A percentile compares a stretch with the other conserved stretches of the same genome.
These are phyloP conservation scores for Congeria kusceri DNA, from an alignment of 2,888 invertebrate species.

Conservation along the genomic window DNA sequence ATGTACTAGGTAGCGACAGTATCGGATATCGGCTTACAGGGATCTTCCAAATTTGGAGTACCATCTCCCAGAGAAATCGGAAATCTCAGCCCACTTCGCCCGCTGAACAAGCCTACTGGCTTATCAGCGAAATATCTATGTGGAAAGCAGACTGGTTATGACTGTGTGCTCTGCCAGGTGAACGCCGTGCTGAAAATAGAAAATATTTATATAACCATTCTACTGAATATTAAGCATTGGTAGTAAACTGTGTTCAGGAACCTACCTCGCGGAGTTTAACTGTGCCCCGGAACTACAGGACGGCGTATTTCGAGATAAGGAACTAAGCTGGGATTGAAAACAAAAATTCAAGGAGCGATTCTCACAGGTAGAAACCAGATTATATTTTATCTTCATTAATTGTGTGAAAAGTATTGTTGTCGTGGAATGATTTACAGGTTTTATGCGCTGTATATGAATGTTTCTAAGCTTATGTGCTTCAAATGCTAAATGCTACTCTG, in stretches of 20 bases:
- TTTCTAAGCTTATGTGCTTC: too few species aligned
- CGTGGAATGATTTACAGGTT: not conserved
- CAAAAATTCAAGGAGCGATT: not conserved
- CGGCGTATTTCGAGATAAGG: constrained; percentile 1
- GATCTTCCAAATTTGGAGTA: constrained; percentile 67
- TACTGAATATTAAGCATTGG: constrained; percentile 15
- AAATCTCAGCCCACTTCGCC: not conserved
- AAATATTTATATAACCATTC: constrained; percentile 54
- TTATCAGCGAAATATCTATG: constrained; percentile 45
- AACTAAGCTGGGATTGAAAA: not conserved
- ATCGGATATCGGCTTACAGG: constrained; percentile 58
- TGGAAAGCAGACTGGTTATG: constrained; percentile 43
- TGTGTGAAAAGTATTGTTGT: not conserved
- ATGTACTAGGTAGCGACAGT: constrained; percentile 47
- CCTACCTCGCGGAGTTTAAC: constrained; percentile 3
- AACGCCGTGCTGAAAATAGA: constrained; percentile 34
- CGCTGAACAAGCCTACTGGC: constrained; percentile 18
- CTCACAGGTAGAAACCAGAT: not conserved
- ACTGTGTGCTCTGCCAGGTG: constrained; percentile 41
- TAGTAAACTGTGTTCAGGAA: constrained; percentile 5
- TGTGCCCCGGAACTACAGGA: not conserved
- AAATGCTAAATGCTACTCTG: too few species aligned
- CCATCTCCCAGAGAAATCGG: constrained; percentile 11
- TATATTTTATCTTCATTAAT: too few species aligned
- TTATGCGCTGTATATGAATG: too few species aligned